Evolutionary conservation across 1,140 invertebrate genomes (phyloP).

Genomic region (Sitodiplosis mosellana): DNA sequence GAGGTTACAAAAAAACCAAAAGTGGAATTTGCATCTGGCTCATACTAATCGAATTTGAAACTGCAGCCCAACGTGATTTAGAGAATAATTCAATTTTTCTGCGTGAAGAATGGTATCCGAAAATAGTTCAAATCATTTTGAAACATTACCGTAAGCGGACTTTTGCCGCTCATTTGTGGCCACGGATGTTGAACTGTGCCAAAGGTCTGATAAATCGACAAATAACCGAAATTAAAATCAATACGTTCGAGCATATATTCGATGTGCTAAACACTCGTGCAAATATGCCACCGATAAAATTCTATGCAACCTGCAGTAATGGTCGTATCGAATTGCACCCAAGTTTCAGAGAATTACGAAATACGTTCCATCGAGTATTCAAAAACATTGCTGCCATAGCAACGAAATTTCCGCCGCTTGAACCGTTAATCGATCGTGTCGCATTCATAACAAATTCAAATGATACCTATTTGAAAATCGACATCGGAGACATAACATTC

Average conservation of each 20-base stretch:
- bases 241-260: constrained; percentile 31
- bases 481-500: constrained; percentile 15
- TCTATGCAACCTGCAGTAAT: constrained; percentile 25
- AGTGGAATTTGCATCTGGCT: constrained; percentile 22
- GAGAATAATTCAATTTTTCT: constrained; percentile 22
- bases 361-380: constrained; percentile 20
- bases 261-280: constrained; percentile 22
- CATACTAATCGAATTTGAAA: constrained; percentile 22
- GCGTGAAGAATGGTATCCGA: constrained; percentile 24
- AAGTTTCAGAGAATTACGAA: constrained; percentile 18
- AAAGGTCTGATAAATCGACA: constrained; percentile 30
- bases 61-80: constrained; percentile 25
- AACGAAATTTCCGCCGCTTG: constrained; percentile 25
- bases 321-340: constrained; percentile 22
- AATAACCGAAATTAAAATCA: constrained; percentile 28
- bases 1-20: constrained; percentile 25
- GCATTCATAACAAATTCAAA: constrained; percentile 8
- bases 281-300: constrained; percentile 29
- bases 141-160: constrained; percentile 16
- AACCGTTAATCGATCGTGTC: constrained; percentile 23
- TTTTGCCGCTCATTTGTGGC: constrained; percentile 14
- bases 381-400: constrained; percentile 24
- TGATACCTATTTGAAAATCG: constrained; percentile 14
- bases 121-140: constrained; percentile 21
- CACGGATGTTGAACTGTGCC: constrained; percentile 17